phyloP scores from a whole-genome alignment of 2,113 vertebrate genomes.

The Gasterosteus nipponicus region DNA sequence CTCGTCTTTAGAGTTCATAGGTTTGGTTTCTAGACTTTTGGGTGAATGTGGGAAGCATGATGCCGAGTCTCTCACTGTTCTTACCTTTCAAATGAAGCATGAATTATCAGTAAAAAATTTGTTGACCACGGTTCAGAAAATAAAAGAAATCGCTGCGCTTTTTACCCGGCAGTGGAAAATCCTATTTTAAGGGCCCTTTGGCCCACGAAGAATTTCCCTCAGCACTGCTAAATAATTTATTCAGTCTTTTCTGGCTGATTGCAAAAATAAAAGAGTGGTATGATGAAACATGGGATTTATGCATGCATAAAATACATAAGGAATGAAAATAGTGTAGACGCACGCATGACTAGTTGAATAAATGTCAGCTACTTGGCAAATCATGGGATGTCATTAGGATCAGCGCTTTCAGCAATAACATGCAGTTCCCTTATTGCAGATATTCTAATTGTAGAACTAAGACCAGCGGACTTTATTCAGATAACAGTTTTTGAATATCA shows the following conservation, averaged over 20 bases:
- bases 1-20: constrained; percentile 50
- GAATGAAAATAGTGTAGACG: background rate
- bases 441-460: background rate
- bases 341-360: background rate
- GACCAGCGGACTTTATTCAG: background rate
- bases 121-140: background rate
- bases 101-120: constrained; percentile 25
- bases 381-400: background rate
- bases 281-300: background rate
- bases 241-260: constrained; percentile 39
- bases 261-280: background rate
- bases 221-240: constrained; percentile 55
- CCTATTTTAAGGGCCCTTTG: constrained; percentile 55
- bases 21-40: constrained; percentile 39
- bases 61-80: constrained; percentile 16
- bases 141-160: constrained; percentile 26
- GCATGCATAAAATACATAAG: constrained; percentile 1
- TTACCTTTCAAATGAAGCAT: constrained; percentile 34
- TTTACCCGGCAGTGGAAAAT: constrained; percentile 15
- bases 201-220: constrained; percentile 47
- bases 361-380: background rate
- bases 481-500: background rate
- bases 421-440: background rate
- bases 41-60: constrained; percentile 2
- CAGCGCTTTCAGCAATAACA: background rate